Evolutionary conservation across 2,888 invertebrate species (phyloP).

Genomic region (Aporophyla nigra): DNA sequence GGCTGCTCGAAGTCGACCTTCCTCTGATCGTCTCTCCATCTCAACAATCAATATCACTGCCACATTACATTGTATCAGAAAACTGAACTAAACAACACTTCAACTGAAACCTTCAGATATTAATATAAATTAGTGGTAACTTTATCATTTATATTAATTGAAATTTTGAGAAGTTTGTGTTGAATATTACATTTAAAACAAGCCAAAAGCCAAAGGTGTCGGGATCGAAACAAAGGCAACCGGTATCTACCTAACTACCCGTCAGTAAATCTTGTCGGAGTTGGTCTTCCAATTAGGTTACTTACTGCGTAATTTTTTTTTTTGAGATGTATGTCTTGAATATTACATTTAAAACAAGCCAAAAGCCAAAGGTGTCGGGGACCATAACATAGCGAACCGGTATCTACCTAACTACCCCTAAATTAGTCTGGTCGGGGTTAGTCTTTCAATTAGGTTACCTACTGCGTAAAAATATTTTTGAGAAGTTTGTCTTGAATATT

Average conservation of each 20-base stretch:
- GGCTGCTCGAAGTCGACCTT: conserved; percentile 81
- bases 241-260: conserved; percentile 3
- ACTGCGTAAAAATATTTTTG: too few relatives aligned
- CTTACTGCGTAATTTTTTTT: too few relatives aligned
- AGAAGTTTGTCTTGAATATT: conserved; percentile 50
- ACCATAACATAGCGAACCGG: conserved; percentile 28
- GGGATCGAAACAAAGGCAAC: conserved; percentile 28
- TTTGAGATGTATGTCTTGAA: conserved; percentile 43
- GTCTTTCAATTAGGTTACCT: too few relatives aligned
- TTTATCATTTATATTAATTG: conserved; percentile 10
- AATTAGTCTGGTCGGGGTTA: conserved; percentile 18
- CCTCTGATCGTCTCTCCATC: conserved; percentile 87
- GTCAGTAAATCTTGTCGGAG: conserved; percentile 22
- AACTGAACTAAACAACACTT: conserved; percentile 51
- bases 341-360: conserved; percentile 38
- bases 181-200: conserved; percentile 51
- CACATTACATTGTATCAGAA: conserved; percentile 77
- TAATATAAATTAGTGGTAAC: conserved; percentile 56
- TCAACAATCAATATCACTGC: conserved; percentile 78
- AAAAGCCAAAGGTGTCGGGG: conserved; percentile 14
- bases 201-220: conserved; percentile 19
- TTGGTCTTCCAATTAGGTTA: too few relatives aligned
- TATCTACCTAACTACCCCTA: conserved; percentile 13
- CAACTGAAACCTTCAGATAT: conserved; percentile 40
- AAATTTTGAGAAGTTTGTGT: conserved; percentile 21